Percentiles rank a stretch among this genome's conserved stretches.
Evolutionary conservation across 2,113 vertebrate genomes (phyloP).

Genomic region (Calidris pygmaea): DNA sequence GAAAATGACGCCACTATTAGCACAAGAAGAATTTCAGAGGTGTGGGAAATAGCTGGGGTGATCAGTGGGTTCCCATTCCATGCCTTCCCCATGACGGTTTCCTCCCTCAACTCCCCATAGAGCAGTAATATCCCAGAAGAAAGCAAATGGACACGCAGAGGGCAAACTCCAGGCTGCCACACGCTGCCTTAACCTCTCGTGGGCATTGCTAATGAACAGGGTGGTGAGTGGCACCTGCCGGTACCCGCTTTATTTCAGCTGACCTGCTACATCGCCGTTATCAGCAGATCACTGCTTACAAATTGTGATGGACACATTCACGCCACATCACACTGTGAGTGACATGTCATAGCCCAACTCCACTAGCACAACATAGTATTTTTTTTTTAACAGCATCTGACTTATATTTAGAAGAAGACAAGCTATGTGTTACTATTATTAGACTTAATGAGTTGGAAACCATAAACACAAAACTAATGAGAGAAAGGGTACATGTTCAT

Average conservation of each 20-base stretch:
- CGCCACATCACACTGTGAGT: neutral
- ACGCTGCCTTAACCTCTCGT: neutral
- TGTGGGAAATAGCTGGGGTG: neutral
- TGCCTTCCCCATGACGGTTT: fast-evolving
- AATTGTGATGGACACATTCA: neutral
- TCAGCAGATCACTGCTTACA: neutral
- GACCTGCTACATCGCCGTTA: neutral
- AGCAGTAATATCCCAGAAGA: neutral
- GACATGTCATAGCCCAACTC: neutral
- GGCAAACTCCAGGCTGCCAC: neutral
- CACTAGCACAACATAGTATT: neutral
- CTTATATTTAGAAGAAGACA: neutral
- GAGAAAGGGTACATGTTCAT: neutral
- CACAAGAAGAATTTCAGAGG: neutral
- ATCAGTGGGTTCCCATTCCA: neutral
- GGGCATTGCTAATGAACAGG: neutral
- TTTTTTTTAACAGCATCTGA: neutral
- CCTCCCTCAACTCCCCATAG: neutral
- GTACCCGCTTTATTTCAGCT: neutral
- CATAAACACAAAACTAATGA: neutral
- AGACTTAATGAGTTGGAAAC: neutral
- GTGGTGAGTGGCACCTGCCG: neutral
- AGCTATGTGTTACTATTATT: neutral
- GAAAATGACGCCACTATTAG: neutral
- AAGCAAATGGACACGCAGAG: neutral